These are phyloP conservation scores for Catocala nupta DNA, from an alignment of 2,888 invertebrate species.

Conservation along the genomic window DNA sequence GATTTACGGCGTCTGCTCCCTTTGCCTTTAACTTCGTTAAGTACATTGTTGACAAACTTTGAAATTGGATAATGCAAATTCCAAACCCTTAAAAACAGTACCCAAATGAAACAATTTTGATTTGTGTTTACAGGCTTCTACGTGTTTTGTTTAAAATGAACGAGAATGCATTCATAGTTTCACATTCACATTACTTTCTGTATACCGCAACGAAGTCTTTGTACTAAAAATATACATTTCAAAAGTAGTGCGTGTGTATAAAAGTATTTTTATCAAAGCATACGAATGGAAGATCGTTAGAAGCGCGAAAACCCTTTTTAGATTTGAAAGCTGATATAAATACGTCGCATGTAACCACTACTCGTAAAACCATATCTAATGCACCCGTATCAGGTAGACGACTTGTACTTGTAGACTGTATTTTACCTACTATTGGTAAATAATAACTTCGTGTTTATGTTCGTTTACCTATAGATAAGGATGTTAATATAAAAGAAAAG, in stretches of 20 bases:
- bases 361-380: conserved; percentile 42
- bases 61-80: conserved; percentile 34
- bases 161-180: background rate
- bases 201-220: conserved; percentile 11
- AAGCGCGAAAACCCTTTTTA: conserved; percentile 46
- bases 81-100: conserved; percentile 19
- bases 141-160: background rate
- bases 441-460: background rate
- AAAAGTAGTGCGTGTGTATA: conserved; percentile 18
- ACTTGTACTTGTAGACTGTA: conserved; percentile 8
- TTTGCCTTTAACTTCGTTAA: conserved; percentile 49
- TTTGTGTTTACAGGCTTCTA: background rate
- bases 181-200: conserved; percentile 3
- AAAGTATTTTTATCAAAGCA: conserved; percentile 32
- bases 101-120: conserved; percentile 2
- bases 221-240: conserved; percentile 34
- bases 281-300: conserved; percentile 33
- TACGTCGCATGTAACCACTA: conserved; percentile 31
- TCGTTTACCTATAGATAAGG: background rate
- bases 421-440: background rate
- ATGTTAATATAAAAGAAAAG: conserved; percentile 21
- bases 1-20: conserved; percentile 52
- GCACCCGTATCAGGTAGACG: conserved; percentile 21
- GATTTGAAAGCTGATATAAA: conserved; percentile 50
- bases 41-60: conserved; percentile 37